Conservation (phyloP, 2,888 invertebrate genomes). For the Hirtodrosophila duncani region DNA sequence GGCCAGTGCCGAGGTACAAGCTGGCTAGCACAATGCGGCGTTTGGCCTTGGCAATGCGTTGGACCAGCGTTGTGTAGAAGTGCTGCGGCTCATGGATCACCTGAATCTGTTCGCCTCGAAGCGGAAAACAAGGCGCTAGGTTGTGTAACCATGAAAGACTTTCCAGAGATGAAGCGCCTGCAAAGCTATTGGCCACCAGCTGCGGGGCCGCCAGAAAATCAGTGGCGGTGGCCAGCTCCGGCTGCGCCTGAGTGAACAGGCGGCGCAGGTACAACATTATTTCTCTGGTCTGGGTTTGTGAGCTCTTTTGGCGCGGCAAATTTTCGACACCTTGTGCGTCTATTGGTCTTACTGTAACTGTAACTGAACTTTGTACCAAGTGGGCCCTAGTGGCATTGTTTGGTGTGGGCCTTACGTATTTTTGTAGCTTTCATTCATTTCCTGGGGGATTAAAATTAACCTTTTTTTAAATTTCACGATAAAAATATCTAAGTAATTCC, state of each 20-base stretch:
- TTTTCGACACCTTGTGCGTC: too few species aligned
- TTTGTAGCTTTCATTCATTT: too few species aligned
- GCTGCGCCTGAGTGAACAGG: conserved; percentile 74
- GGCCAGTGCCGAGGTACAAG: conserved; percentile 94
- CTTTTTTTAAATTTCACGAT: too few species aligned
- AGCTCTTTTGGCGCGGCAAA: too few species aligned
- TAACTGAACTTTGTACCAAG: too few species aligned
- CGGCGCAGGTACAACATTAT: conserved; percentile 72
- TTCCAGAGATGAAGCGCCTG: conserved; percentile 77
- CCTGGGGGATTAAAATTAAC: too few species aligned
- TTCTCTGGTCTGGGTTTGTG: conserved; percentile 16
- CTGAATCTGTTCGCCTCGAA: conserved; percentile 84
- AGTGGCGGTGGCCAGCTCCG: conserved; percentile 58
- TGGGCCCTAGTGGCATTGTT: too few species aligned
- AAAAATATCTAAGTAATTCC: too few species aligned
- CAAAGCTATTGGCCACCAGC: conserved; percentile 50
- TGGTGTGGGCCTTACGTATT: too few species aligned
- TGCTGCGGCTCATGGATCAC: conserved; percentile 87
- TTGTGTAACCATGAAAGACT: conserved; percentile 82
- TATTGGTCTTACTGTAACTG: too few species aligned
- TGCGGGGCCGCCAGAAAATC: conserved; percentile 71
- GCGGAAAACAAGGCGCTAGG: conserved; percentile 84
- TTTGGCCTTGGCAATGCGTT: conserved; percentile 83
- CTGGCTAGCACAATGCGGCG: conserved; percentile 90
- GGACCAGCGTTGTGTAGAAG: conserved; percentile 87